phyloP scores from a whole-genome alignment of 2,797 vertebrate species.

The Echiichthys vipera region DNA sequence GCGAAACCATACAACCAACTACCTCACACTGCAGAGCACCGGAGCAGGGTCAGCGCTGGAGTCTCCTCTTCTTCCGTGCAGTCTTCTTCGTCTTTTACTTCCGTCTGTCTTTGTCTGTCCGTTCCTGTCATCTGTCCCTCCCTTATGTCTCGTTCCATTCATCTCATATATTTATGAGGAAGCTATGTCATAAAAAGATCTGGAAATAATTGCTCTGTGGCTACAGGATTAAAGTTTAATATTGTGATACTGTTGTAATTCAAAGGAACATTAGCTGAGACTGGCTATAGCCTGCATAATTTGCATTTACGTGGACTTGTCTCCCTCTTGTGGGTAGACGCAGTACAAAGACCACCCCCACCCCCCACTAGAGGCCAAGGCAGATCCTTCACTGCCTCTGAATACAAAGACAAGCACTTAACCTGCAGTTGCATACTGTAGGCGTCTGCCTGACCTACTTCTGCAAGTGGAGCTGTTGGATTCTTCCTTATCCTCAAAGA shows the following conservation, averaged over 20 bases:
- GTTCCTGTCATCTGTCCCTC: neutral
- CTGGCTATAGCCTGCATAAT: conserved; percentile 13
- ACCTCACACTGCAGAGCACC: conserved; percentile 90
- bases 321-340: conserved; percentile 82
- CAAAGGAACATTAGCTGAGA: conserved; percentile 14
- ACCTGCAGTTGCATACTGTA: conserved; percentile 80
- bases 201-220: too few relatives aligned
- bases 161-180: neutral
- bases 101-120: conserved; percentile 21
- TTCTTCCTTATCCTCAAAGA: conserved; percentile 72
- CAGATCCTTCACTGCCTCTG: conserved; percentile 70
- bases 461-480: conserved; percentile 67
- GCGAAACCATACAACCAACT: conserved; percentile 92
- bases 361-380: conserved; percentile 54
- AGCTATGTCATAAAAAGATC: neutral
- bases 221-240: conserved; percentile 4
- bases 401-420: conserved; percentile 82
- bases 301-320: conserved; percentile 69
- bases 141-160: neutral
- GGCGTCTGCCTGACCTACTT: conserved; percentile 83
- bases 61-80: conserved; percentile 41
- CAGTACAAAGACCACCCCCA: conserved; percentile 46
- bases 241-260: conserved; percentile 3
- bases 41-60: conserved; percentile 59
- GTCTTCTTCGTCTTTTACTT: conserved; percentile 26